Evolutionary conservation across 2,888 invertebrate species (phyloP), one percentile per base, ranked within the genome.

Genomic region (Teleogryllus oceanicus): DNA sequence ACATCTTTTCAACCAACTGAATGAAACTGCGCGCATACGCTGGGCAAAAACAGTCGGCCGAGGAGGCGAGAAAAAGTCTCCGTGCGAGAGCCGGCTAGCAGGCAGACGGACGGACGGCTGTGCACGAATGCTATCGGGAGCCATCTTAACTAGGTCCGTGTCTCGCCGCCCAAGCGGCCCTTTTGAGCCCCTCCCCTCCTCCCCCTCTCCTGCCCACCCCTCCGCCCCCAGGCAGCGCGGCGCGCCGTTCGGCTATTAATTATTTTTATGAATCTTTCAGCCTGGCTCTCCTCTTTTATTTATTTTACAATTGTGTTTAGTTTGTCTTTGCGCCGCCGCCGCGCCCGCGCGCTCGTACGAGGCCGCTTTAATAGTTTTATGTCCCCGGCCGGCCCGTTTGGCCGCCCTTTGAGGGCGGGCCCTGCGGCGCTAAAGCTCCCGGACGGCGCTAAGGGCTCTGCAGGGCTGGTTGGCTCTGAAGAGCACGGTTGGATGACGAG

Each of bases 201-300:
- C 13, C n/a, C 0, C 62, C 8, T 13, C 11, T 10, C 11, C 8
- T 4, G 0, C 11, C 62, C 62, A 0, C 16, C 62, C 62, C 62
- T 18, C 16, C n/a, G n/a, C 62, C 62, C 62, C 4, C 62, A 4
- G 16, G 16, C 62, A 62, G n/a, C 62, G 62, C 62, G 16, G 13
- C 62, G 62, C 16, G 16, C 62, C 62, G 16, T 37, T 62, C 62
- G 62, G 62, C 62, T 62, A 62, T 62, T 62, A 62, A 62, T 62
- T 62, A 62, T 62, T 62, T 62, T 62, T 62, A 62, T 62, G 62
- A 62, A 62, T 62, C 62, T 62, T 62, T 62, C 62, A 62, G 62
- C 62, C 8, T 62, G 16, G n/a, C 16, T 62, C 62, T 13, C 16
- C 62, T 62, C 16, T 62, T 62, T 62, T 62, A 62, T 62, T 62